Evolutionary conservation across 2,797 vertebrate genomes (phyloP).

Genomic region (Novumbra hubbsi): DNA sequence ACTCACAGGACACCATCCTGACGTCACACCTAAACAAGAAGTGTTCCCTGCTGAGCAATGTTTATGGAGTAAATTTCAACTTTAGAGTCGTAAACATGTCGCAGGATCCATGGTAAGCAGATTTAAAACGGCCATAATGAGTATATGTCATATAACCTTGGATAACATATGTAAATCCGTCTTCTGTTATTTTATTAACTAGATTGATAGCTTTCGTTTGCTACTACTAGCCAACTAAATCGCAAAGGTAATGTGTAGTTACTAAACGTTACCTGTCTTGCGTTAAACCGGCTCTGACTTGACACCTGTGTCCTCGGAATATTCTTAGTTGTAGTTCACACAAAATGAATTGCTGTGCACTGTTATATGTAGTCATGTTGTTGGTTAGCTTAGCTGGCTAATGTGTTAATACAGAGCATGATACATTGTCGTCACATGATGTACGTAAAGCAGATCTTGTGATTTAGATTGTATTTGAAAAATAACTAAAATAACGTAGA

Average conservation of each 20-base stretch:
- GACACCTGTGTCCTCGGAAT: background rate
- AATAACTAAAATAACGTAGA: background rate
- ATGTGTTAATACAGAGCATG: background rate
- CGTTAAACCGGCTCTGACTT: background rate
- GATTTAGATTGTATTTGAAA: conserved; percentile 15
- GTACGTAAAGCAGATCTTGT: conserved; percentile 11
- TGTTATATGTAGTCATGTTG: background rate
- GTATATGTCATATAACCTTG: background rate
- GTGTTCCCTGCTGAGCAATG: background rate
- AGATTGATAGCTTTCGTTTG: background rate
- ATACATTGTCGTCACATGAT: conserved; percentile 44
- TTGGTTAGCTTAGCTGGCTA: background rate
- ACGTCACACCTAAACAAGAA: conserved; percentile 65
- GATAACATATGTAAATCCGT: background rate
- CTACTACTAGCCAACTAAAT: background rate
- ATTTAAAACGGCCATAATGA: rapidly evolving
- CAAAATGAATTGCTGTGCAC: background rate
- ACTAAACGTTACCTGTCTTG: no score
- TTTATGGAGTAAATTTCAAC: conserved; percentile 24
- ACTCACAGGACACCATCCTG: conserved; percentile 42
- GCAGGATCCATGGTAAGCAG: conserved; percentile 69
- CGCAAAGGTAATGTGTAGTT: background rate
- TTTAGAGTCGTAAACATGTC: conserved; percentile 56
- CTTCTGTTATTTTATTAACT: background rate
- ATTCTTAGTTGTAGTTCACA: background rate